Conservation (phyloP, 2,797 vertebrate genomes). For the Phyllotis vaccarum region DNA sequence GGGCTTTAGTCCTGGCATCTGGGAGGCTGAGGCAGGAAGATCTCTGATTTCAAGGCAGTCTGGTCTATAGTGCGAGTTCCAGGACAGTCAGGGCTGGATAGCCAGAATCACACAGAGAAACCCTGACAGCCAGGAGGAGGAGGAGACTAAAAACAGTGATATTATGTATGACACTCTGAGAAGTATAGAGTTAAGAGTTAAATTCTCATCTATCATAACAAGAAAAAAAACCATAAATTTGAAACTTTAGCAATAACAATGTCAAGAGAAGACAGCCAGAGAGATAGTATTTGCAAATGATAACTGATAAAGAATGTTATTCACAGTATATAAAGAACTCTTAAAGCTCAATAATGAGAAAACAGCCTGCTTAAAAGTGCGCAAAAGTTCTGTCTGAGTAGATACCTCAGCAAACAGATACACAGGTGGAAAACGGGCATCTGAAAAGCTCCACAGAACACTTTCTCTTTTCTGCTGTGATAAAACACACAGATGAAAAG, state of each 20-base stretch:
- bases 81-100: not conserved
- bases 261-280: not conserved
- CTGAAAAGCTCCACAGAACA: not conserved
- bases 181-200: not conserved
- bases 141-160: not conserved
- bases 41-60: not conserved
- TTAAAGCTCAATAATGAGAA: not conserved
- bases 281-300: constrained; percentile 42
- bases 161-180: not conserved
- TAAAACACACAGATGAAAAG: not conserved
- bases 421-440: not conserved
- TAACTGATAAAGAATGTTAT: not conserved
- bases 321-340: constrained; percentile 12
- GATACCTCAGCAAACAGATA: constrained; percentile 13
- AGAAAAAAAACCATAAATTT: not conserved
- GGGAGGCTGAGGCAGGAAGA: not conserved
- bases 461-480: not conserved
- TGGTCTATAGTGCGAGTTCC: not conserved
- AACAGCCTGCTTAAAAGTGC: constrained; percentile 18
- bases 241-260: not conserved
- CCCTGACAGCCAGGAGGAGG: not conserved
- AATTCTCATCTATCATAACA: not conserved
- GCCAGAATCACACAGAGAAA: no score
- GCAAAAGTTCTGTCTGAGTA: constrained; percentile 27
- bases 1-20: not conserved